These are phyloP conservation scores for Sepioteuthis lessoniana DNA, from an alignment of 2,888 invertebrate genomes.

Conservation along the genomic window DNA sequence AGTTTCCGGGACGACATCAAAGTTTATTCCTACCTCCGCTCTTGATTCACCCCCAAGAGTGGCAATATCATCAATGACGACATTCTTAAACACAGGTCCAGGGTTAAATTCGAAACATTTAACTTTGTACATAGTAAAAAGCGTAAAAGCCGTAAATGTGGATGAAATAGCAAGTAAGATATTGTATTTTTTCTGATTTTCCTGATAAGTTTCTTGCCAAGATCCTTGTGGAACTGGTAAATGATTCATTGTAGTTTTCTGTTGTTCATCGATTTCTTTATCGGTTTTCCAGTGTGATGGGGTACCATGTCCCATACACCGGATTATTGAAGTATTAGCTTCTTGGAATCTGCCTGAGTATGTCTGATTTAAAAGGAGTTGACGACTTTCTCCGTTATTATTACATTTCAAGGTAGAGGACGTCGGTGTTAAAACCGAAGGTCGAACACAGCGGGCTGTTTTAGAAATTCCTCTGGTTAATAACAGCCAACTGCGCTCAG, in stretches of 20 bases:
- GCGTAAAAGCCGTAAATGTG: neutral
- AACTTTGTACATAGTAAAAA: neutral
- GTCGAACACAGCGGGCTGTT: neutral
- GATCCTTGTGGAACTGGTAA: conserved; percentile 50
- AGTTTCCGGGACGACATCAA: neutral
- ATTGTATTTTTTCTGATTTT: conserved; percentile 45
- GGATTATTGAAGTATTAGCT: conserved; percentile 36
- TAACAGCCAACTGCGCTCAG: neutral
- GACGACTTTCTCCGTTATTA: neutral
- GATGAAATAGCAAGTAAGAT: neutral
- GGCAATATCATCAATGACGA: neutral
- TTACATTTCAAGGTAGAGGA: conserved; percentile 38
- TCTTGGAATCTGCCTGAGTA: neutral
- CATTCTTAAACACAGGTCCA: neutral
- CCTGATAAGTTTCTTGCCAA: conserved; percentile 41
- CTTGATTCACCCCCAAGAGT: too few relatives aligned
- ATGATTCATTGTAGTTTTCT: conserved; percentile 46
- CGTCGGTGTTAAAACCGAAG: conserved; percentile 24
- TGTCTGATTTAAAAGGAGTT: neutral
- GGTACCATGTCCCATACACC: conserved; percentile 45
- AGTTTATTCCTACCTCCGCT: neutral
- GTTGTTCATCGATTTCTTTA: conserved; percentile 47
- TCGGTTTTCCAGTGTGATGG: conserved; percentile 49
- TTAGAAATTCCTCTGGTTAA: neutral
- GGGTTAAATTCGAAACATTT: neutral